phyloP scores from a whole-genome alignment of 2,113 vertebrate species.

The Catharus fuscescens region DNA sequence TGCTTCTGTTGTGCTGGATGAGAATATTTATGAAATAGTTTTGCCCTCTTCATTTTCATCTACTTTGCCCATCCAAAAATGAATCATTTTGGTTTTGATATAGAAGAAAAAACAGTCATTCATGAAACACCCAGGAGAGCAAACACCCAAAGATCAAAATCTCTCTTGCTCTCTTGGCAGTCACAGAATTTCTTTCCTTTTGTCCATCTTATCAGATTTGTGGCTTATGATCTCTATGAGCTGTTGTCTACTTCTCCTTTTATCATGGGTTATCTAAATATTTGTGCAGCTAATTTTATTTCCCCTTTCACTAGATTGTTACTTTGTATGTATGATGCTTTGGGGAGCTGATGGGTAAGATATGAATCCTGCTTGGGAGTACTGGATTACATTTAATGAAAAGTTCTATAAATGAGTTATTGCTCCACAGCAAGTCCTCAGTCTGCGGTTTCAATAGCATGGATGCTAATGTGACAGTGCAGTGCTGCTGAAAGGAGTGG shows the following conservation, averaged over 20 bases:
- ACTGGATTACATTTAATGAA: not conserved
- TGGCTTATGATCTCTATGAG: not conserved
- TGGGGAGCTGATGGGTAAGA: not conserved
- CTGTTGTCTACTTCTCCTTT: not conserved
- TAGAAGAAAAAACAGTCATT: not conserved
- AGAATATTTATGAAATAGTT: not conserved
- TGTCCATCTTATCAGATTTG: not conserved
- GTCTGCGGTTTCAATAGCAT: not conserved
- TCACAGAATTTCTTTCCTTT: not conserved
- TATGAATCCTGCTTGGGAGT: not conserved
- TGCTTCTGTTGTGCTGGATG: not conserved
- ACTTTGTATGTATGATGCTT: not conserved
- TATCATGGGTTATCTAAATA: not conserved
- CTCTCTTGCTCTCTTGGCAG: not conserved
- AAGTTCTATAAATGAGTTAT: slow-evolving; percentile 28
- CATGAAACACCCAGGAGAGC: not conserved
- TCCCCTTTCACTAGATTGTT: slow-evolving; percentile 2
- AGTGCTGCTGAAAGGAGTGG: slow-evolving; percentile 13
- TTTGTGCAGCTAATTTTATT: slow-evolving; percentile 8
- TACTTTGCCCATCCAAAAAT: not conserved
- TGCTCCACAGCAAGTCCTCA: not conserved
- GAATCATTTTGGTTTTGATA: not conserved
- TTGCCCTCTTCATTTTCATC: not conserved
- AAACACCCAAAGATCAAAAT: not conserved
- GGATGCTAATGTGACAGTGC: not conserved